phyloP scores from a whole-genome alignment of 2,113 vertebrate species.

The Oryzias javanicus region DNA sequence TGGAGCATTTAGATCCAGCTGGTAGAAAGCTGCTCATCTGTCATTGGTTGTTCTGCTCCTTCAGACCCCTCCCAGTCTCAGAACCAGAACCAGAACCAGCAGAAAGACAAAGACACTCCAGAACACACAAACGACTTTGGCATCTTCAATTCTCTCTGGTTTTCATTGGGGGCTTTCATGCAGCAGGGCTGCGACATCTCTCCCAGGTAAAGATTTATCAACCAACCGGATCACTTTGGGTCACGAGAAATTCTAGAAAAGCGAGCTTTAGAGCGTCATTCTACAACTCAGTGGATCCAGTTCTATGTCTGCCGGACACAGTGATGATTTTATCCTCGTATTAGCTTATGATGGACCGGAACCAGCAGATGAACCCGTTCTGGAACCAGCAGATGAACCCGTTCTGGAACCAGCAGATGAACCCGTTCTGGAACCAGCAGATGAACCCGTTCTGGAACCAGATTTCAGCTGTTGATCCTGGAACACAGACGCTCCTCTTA shows the following conservation, averaged over 20 bases:
- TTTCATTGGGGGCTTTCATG: slow-evolving; percentile 98
- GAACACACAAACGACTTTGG: slow-evolving; percentile 92
- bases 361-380: no score
- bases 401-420: no score
- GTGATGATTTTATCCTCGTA: not conserved
- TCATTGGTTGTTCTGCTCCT: not conserved
- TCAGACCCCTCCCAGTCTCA: slow-evolving; percentile 32
- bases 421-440: no score
- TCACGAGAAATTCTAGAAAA: no score
- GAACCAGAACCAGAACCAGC: slow-evolving; percentile 70
- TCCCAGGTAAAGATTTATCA: slow-evolving; percentile 80
- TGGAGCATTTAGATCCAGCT: not conserved
- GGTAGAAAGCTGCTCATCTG: not conserved
- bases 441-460: no score
- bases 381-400: no score
- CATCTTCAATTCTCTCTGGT: slow-evolving; percentile 99
- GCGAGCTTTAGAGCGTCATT: no score
- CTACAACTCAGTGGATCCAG: not conserved
- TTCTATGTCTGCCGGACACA: not conserved
- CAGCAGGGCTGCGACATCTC: slow-evolving; percentile 99
- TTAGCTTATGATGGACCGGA: no score
- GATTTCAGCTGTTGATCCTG: no score
- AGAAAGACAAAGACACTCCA: slow-evolving; percentile 76
- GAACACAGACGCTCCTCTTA: no score
- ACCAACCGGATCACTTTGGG: not conserved